Percentiles rank a stretch among this genome's conserved stretches.
phyloP scores from a whole-genome alignment of 2,888 invertebrate species.

The Acronicta leporina region DNA sequence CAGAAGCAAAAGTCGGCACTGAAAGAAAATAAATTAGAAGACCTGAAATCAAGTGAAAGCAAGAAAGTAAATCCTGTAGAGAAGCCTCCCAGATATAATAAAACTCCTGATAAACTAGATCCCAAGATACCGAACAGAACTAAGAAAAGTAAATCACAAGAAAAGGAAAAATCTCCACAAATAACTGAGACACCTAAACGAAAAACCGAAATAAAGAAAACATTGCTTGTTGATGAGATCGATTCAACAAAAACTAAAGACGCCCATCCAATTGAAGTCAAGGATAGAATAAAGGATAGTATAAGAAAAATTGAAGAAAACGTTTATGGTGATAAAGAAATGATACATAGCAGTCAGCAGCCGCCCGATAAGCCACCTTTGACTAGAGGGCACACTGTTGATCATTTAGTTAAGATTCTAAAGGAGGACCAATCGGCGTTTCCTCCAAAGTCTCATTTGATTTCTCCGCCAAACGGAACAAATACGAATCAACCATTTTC shows the following conservation, averaged over 20 bases:
- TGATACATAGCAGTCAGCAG: constrained; percentile 93
- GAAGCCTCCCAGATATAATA: constrained; percentile 82
- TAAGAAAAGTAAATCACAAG: constrained; percentile 79
- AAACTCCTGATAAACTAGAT: constrained; percentile 78
- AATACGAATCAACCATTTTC: constrained; percentile 95
- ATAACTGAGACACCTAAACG: constrained; percentile 82
- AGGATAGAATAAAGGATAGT: constrained; percentile 86
- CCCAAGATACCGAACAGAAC: constrained; percentile 79
- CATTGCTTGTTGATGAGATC: constrained; percentile 78
- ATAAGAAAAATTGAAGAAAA: constrained; percentile 86
- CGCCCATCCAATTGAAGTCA: constrained; percentile 70
- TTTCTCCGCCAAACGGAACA: constrained; percentile 90
- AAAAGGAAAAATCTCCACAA: constrained; percentile 75
- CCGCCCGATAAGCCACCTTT: constrained; percentile 91
- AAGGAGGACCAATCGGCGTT: constrained; percentile 92
- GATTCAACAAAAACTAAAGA: constrained; percentile 75
- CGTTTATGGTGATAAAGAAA: constrained; percentile 87
- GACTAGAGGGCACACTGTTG: constrained; percentile 92
- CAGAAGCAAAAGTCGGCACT: constrained; percentile 76
- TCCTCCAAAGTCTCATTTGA: constrained; percentile 90
- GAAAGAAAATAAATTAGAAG: constrained; percentile 72
- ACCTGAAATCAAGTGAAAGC: constrained; percentile 64
- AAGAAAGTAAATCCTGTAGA: constrained; percentile 85
- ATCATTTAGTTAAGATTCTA: constrained; percentile 93
- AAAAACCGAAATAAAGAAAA: constrained; percentile 78